These are phyloP conservation scores for Rallus limicola DNA, from an alignment of 2,113 vertebrate genomes.

Conservation along the genomic window DNA sequence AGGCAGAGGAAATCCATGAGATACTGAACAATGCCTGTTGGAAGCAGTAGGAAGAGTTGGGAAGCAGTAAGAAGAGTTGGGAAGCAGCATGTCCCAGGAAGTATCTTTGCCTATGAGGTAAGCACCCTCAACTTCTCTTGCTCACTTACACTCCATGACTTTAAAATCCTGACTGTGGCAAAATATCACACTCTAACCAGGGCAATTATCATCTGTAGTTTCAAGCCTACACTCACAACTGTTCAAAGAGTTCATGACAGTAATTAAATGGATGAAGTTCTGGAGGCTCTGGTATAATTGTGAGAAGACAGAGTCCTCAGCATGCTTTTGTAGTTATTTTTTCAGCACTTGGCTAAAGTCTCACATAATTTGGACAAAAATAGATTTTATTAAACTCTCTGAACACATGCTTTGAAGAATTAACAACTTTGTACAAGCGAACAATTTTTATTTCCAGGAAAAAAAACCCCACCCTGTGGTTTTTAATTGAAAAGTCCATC, in stretches of 20 bases:
- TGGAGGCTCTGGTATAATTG: background rate
- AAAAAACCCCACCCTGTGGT: rapidly evolving
- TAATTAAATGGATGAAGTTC: conserved; percentile 3
- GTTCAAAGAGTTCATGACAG: background rate
- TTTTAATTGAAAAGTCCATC: background rate
- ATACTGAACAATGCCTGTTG: background rate
- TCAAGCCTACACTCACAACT: background rate
- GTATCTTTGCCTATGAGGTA: background rate
- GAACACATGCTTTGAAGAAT: background rate
- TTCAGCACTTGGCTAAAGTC: background rate
- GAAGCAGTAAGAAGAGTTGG: background rate
- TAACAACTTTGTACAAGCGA: background rate
- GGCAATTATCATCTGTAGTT: background rate
- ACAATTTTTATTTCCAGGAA: background rate
- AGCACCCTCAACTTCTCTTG: background rate
- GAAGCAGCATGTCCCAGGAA: background rate
- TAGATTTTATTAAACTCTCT: background rate
- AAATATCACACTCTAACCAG: background rate
- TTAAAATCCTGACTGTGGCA: background rate
- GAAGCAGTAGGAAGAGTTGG: background rate
- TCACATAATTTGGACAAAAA: background rate
- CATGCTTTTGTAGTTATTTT: background rate
- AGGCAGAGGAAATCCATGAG: background rate
- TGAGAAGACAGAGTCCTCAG: background rate
- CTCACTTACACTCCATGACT: background rate